Conservation (phyloP, 2,888 invertebrate species). For the Dryomyza anilis region DNA sequence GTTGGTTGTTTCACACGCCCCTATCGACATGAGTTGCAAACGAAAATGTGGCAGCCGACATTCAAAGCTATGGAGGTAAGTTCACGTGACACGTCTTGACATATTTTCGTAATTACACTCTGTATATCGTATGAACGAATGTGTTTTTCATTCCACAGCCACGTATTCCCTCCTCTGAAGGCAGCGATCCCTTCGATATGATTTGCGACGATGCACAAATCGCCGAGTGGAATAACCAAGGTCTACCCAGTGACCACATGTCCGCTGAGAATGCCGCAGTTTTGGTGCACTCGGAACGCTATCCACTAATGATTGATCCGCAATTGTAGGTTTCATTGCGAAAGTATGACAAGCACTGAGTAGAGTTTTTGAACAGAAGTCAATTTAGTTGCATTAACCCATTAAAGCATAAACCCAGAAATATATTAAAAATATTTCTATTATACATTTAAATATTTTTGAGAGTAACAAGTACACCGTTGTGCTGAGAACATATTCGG, state of each 20-base stretch:
- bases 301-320: slow-evolving; percentile 96
- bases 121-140: not conserved
- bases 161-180: slow-evolving; percentile 79
- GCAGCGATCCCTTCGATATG: slow-evolving; percentile 81
- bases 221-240: slow-evolving; percentile 94
- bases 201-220: slow-evolving; percentile 91
- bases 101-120: not conserved
- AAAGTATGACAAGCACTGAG: no score
- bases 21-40: slow-evolving; percentile 79
- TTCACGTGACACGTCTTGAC: slow-evolving; percentile 1
- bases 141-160: slow-evolving; percentile 62
- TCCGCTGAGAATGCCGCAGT: slow-evolving; percentile 95
- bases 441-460: no score
- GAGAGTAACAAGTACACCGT: no score
- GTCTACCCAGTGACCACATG: slow-evolving; percentile 89
- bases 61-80: slow-evolving; percentile 70
- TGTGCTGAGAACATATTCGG: no score
- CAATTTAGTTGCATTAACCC: no score
- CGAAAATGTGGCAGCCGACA: slow-evolving; percentile 81
- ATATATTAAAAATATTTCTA: no score
- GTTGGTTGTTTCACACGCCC: slow-evolving; percentile 90
- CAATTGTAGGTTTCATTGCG: slow-evolving; percentile 67
- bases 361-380: no score
- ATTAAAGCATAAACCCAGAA: no score
- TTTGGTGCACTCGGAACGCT: slow-evolving; percentile 84